These are phyloP conservation scores for Garra rufa DNA, from an alignment of 2,113 vertebrate species.

Conservation along the genomic window DNA sequence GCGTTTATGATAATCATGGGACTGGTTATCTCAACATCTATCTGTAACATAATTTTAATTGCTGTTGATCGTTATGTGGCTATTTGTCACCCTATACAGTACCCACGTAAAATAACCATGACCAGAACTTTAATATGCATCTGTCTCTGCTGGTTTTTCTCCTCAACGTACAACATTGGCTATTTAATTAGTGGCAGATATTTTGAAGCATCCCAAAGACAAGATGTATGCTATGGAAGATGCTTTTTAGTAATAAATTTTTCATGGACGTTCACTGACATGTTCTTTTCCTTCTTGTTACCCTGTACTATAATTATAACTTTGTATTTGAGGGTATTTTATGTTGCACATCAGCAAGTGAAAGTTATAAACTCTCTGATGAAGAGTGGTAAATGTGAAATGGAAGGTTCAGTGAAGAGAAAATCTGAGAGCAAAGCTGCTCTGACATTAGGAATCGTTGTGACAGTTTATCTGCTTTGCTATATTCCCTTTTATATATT, in stretches of 20 bases:
- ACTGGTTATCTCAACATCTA: background rate
- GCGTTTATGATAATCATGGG: background rate
- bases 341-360: background rate
- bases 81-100: background rate
- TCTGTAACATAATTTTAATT: background rate
- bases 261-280: background rate
- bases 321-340: slow-evolving; percentile 30
- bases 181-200: background rate
- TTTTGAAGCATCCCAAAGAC: background rate
- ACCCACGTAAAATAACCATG: background rate
- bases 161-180: background rate
- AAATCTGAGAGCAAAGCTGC: slow-evolving; percentile 19
- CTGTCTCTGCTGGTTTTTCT: slow-evolving; percentile 22
- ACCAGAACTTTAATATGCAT: slow-evolving; percentile 1
- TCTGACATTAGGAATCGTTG: slow-evolving; percentile 14
- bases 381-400: background rate
- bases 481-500: background rate
- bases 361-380: slow-evolving; percentile 4
- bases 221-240: background rate
- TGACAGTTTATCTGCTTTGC: background rate
- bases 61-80: slow-evolving; percentile 29
- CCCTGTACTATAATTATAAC: background rate
- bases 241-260: background rate
- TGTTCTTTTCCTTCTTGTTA: background rate
- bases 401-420: background rate